Conservation (phyloP, 2,113 vertebrate species). For the Thunnus maccoyii region DNA sequence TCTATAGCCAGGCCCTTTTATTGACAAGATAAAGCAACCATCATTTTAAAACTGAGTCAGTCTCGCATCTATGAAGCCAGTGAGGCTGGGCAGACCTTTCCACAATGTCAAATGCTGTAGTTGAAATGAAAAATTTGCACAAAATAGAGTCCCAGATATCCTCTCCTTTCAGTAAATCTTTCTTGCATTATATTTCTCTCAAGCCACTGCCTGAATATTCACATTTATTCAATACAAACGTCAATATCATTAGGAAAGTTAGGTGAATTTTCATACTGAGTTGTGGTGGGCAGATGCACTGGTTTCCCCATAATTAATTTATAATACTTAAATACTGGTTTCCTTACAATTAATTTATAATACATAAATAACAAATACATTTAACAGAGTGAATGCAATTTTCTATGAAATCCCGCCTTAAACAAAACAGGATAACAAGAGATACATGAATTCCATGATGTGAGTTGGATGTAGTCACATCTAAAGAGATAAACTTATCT, state of each 20-base stretch:
- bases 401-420: slow-evolving; percentile 26
- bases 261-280: slow-evolving; percentile 3
- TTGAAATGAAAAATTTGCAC: slow-evolving; percentile 44
- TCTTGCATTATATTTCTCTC: not conserved
- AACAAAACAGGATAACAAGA: slow-evolving; percentile 4
- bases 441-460: not conserved
- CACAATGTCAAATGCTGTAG: not conserved
- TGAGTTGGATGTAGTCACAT: slow-evolving; percentile 15
- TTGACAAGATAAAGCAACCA: not conserved
- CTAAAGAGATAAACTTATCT: slow-evolving; percentile 9
- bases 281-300: not conserved
- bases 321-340: not conserved
- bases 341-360: not conserved
- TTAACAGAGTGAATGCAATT: slow-evolving; percentile 4
- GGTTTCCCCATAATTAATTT: not conserved
- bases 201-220: not conserved
- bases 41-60: slow-evolving; percentile 10
- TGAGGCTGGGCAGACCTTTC: slow-evolving; percentile 12
- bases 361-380: slow-evolving; percentile 4
- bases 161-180: slow-evolving; percentile 20
- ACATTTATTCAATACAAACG: not conserved
- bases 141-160: slow-evolving; percentile 30
- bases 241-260: not conserved
- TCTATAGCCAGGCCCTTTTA: slow-evolving; percentile 63
- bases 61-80: not conserved